Conservation (phyloP, 1,140 invertebrate species). For the Drosophila sulfurigaster region DNA sequence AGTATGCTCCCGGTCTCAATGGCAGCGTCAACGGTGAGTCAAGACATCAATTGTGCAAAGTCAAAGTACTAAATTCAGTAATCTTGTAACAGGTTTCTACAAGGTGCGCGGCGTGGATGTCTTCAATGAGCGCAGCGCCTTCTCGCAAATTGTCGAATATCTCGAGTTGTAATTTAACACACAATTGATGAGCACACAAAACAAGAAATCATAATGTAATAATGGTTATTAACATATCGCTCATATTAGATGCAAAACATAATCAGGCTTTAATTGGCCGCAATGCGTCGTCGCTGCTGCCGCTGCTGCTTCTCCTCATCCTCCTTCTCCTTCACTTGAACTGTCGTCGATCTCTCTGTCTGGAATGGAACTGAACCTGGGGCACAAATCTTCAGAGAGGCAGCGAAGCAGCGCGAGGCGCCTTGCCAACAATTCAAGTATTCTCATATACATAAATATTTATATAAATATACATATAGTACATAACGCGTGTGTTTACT, state of each 20-base stretch:
- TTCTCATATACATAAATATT: constrained; percentile 61
- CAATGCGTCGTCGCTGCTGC: constrained; percentile 35
- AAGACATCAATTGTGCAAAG: background rate
- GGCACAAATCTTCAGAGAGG: constrained; percentile 60
- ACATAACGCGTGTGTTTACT: constrained; percentile 51
- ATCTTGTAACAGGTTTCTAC: constrained; percentile 67
- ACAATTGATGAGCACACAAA: constrained; percentile 22
- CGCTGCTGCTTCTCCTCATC: constrained; percentile 21
- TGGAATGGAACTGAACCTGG: constrained; percentile 66
- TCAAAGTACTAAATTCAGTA: background rate
- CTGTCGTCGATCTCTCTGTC: constrained; percentile 37
- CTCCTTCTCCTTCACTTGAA: constrained; percentile 6
- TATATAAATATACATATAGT: constrained; percentile 64
- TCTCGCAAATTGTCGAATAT: constrained; percentile 77
- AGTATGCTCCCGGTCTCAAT: constrained; percentile 55
- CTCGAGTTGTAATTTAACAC: constrained; percentile 71
- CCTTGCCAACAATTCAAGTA: constrained; percentile 62
- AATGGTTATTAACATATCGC: constrained; percentile 52
- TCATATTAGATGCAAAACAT: constrained; percentile 61
- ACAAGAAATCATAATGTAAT: constrained; percentile 8
- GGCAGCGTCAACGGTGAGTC: constrained; percentile 69
- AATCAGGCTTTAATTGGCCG: constrained; percentile 73
- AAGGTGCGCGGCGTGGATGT: constrained; percentile 78
- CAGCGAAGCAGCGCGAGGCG: constrained; percentile 26
- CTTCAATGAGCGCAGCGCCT: constrained; percentile 70